phyloP scores from a whole-genome alignment of 1,140 invertebrate species.

The Apocrypta bakeri region DNA sequence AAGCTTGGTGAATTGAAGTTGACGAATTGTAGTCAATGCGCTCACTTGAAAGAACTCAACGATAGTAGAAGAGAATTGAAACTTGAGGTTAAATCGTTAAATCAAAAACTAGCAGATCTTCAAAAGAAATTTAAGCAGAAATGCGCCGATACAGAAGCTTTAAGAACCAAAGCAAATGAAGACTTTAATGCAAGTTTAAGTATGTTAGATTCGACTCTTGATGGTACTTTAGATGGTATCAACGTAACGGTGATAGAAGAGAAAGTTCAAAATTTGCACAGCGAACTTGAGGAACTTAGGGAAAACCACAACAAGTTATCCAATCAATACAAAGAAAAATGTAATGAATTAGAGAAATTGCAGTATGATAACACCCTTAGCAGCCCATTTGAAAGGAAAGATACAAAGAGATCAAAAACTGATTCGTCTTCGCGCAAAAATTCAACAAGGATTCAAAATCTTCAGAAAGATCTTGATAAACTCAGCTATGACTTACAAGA shows the following conservation, averaged over 20 bases:
- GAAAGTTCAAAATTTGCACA: constrained; percentile 53
- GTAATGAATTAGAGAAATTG: constrained; percentile 57
- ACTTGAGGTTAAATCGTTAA: constrained; percentile 59
- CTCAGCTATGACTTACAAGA: constrained; percentile 47
- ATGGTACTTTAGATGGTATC: constrained; percentile 46
- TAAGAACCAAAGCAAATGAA: constrained; percentile 59
- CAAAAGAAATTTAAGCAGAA: constrained; percentile 61
- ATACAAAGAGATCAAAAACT: constrained; percentile 15
- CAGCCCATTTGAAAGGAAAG: neutral
- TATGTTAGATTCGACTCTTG: constrained; percentile 46
- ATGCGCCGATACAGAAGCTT: constrained; percentile 53
- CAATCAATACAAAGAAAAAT: constrained; percentile 56
- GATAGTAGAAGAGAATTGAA: constrained; percentile 59
- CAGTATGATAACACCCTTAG: constrained; percentile 18
- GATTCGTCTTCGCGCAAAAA: constrained; percentile 10
- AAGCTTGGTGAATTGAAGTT: constrained; percentile 61
- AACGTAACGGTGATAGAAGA: constrained; percentile 59
- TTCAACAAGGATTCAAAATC: constrained; percentile 41
- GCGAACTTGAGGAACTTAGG: constrained; percentile 56
- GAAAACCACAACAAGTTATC: constrained; percentile 53
- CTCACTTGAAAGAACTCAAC: constrained; percentile 57
- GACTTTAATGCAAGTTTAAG: constrained; percentile 56
- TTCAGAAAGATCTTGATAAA: constrained; percentile 46
- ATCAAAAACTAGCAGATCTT: constrained; percentile 56
- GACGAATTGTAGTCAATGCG: constrained; percentile 58